These are phyloP conservation scores for Octonoba sinensis DNA, from an alignment of 2,888 invertebrate genomes.

Conservation along the genomic window DNA sequence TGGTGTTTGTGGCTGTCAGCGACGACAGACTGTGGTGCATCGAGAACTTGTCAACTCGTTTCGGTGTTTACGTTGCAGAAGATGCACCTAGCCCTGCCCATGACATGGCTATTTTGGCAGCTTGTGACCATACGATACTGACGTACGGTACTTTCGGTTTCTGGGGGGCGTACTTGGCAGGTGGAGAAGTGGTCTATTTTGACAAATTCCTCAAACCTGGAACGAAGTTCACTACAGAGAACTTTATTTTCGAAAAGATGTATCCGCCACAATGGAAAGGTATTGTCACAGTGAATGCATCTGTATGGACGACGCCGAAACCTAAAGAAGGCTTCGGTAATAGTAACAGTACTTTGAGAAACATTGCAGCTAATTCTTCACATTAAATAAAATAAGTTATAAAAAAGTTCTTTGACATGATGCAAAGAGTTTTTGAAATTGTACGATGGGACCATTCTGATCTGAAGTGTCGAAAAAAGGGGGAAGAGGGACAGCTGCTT, in stretches of 20 bases:
- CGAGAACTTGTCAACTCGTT: slow-evolving; percentile 4
- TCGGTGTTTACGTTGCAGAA: slow-evolving; percentile 25
- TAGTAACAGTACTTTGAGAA: too few relatives aligned
- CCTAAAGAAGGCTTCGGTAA: too few relatives aligned
- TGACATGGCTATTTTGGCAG: slow-evolving; percentile 40
- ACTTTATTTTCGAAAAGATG: slow-evolving; percentile 46
- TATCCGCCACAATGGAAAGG: slow-evolving; percentile 50
- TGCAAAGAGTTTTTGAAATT: too few relatives aligned
- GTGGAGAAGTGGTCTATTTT: slow-evolving; percentile 53
- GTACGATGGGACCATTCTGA: too few relatives aligned
- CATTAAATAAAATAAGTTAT: too few relatives aligned
- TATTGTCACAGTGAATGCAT: slow-evolving; percentile 12
- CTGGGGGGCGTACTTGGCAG: slow-evolving; percentile 55
- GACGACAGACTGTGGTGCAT: slow-evolving; percentile 53
- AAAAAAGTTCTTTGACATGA: too few relatives aligned
- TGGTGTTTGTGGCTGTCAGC: slow-evolving; percentile 45
- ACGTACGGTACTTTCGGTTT: slow-evolving; percentile 59
- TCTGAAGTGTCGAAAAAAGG: too few relatives aligned
- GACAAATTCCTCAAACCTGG: slow-evolving; percentile 45
- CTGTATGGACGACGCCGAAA: too few relatives aligned
- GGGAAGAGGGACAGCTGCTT: too few relatives aligned
- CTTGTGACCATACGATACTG: slow-evolving; percentile 52
- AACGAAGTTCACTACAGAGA: slow-evolving; percentile 22
- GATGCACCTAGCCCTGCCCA: slow-evolving; percentile 28
- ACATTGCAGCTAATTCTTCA: too few relatives aligned